These are phyloP conservation scores for Callopanchax toddi DNA, from an alignment of 2,113 vertebrate species.

Conservation along the genomic window DNA sequence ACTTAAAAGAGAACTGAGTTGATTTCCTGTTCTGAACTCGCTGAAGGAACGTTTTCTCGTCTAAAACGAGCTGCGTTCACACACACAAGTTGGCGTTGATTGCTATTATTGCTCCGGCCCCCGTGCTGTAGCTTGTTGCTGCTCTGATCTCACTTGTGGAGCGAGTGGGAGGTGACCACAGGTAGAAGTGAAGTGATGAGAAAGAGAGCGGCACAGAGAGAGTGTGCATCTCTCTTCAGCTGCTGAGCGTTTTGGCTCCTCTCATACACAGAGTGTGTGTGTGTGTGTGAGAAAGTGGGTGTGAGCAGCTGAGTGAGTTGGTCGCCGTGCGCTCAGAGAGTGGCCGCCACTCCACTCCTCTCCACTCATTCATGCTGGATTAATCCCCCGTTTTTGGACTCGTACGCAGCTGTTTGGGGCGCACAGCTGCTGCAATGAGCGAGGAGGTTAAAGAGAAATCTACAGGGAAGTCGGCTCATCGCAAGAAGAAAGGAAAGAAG, in stretches of 20 bases:
- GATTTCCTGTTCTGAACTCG: neutral
- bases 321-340: slow-evolving; percentile 52
- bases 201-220: slow-evolving; percentile 8
- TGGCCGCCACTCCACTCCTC: slow-evolving; percentile 54
- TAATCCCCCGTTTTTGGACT: slow-evolving; percentile 54
- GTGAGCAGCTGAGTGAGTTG: slow-evolving; percentile 67
- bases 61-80: neutral
- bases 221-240: slow-evolving; percentile 40
- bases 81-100: slow-evolving; percentile 40
- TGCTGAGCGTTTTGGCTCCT: slow-evolving; percentile 39
- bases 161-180: slow-evolving; percentile 50
- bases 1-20: neutral
- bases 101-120: slow-evolving; percentile 44
- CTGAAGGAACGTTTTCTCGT: neutral
- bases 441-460: slow-evolving; percentile 77
- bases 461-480: slow-evolving; percentile 67
- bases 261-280: slow-evolving; percentile 9
- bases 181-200: slow-evolving; percentile 37
- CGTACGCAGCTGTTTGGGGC: slow-evolving; percentile 45
- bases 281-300: slow-evolving; percentile 66
- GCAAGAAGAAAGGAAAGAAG: slow-evolving; percentile 80
- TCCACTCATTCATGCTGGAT: slow-evolving; percentile 71
- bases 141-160: slow-evolving; percentile 67
- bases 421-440: slow-evolving; percentile 69
- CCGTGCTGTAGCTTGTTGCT: slow-evolving; percentile 56